Conservation (phyloP, 1,140 invertebrate species). For the Neoseiulus cucumeris region DNA sequence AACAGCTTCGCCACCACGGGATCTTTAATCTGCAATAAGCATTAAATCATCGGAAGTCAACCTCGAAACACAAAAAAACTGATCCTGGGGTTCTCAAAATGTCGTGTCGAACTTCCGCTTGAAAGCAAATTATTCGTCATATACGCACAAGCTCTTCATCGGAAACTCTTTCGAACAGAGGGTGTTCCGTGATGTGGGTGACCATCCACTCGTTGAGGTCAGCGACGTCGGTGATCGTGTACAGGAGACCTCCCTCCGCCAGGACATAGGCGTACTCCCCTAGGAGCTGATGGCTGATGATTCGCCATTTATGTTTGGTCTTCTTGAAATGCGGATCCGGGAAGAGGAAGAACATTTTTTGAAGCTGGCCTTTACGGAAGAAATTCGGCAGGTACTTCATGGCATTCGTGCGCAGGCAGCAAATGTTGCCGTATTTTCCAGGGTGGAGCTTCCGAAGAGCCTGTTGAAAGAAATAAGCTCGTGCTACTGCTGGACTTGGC, state of each 20-base stretch:
- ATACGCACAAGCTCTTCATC: slow-evolving; percentile 49
- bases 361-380: slow-evolving; percentile 80
- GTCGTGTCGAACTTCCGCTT: neutral
- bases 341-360: slow-evolving; percentile 99
- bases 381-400: slow-evolving; percentile 96
- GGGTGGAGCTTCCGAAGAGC: slow-evolving; percentile 56
- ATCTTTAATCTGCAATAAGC: slow-evolving; percentile 43
- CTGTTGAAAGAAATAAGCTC: neutral
- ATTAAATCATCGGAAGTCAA: slow-evolving; percentile 7
- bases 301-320: slow-evolving; percentile 97
- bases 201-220: slow-evolving; percentile 96
- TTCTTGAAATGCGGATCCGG: slow-evolving; percentile 99
- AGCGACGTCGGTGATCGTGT: slow-evolving; percentile 93
- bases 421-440: slow-evolving; percentile 73
- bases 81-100: neutral
- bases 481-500: no score
- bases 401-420: slow-evolving; percentile 84
- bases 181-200: slow-evolving; percentile 69
- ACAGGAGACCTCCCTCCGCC: slow-evolving; percentile 58
- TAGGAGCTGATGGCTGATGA: slow-evolving; percentile 75
- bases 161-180: slow-evolving; percentile 55
- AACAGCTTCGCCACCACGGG: slow-evolving; percentile 65
- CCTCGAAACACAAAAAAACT: neutral
- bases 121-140: no score
- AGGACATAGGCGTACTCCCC: slow-evolving; percentile 94